Conservation (phyloP, 2,888 invertebrate genomes). For the Scrobipalpa atriplicella region DNA sequence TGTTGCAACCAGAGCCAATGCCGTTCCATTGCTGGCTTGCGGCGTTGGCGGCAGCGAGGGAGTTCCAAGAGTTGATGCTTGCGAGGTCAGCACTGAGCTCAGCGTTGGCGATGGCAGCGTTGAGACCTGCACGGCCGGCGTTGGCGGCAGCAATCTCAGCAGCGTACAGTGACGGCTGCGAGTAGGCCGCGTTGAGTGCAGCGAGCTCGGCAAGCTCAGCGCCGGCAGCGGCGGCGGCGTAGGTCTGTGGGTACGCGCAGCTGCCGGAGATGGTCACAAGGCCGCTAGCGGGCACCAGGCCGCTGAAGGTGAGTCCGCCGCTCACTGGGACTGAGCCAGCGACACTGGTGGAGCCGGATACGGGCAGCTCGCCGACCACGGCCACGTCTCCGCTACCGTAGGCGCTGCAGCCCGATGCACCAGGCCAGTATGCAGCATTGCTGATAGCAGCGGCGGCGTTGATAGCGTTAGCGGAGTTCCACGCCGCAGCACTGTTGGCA, state of each 20-base stretch:
- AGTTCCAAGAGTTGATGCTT: too few species aligned
- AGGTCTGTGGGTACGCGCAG: slow-evolving; percentile 33
- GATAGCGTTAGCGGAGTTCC: not conserved
- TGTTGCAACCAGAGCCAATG: not conserved
- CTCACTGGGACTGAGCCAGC: too few species aligned
- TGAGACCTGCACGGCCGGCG: too few species aligned
- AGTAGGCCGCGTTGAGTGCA: not conserved
- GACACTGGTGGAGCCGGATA: slow-evolving; percentile 45
- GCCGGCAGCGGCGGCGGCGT: not conserved
- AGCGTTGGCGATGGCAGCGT: too few species aligned
- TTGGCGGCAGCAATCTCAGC: too few species aligned
- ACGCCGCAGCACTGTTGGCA: not conserved
- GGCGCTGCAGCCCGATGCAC: slow-evolving; percentile 40
- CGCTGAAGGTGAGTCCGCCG: too few species aligned
- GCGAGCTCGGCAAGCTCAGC: slow-evolving; percentile 3
- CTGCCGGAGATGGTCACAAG: too few species aligned
- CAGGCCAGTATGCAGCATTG: not conserved
- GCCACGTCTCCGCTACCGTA: slow-evolving; percentile 39
- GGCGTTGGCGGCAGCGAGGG: too few species aligned
- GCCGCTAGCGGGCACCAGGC: too few species aligned
- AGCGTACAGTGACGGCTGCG: too few species aligned
- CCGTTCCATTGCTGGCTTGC: too few species aligned
- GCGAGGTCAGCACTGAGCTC: too few species aligned
- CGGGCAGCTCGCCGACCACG: slow-evolving; percentile 40
- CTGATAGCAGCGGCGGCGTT: not conserved